Evolutionary conservation across 2,888 invertebrate genomes (phyloP).

Genomic region (Limnephilus marmoratus): DNA sequence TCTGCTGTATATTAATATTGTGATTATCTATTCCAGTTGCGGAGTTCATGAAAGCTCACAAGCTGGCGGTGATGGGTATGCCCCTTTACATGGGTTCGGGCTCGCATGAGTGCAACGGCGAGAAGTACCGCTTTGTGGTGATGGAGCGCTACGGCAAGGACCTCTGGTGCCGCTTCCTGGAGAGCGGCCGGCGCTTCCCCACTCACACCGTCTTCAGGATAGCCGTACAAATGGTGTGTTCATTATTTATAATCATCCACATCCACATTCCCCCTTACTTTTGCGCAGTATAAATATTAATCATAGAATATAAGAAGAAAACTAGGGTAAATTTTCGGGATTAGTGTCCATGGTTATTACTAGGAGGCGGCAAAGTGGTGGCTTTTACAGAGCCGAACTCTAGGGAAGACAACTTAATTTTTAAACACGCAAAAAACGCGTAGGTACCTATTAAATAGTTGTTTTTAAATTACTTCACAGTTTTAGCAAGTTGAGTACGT

Average conservation of each 20-base stretch:
- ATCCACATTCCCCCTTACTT: no score
- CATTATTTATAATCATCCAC: not conserved
- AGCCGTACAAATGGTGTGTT: slow-evolving; percentile 88
- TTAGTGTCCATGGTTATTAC: no score
- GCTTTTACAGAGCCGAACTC: no score
- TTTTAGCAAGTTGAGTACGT: no score
- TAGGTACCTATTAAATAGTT: no score
- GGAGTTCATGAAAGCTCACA: slow-evolving; percentile 82
- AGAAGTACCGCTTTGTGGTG: slow-evolving; percentile 91
- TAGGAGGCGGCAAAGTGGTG: no score
- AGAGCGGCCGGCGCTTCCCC: slow-evolving; percentile 83
- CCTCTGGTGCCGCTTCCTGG: slow-evolving; percentile 86
- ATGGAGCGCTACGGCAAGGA: slow-evolving; percentile 94
- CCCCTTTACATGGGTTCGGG: slow-evolving; percentile 91
- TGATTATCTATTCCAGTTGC: slow-evolving; percentile 78
- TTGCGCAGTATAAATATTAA: no score
- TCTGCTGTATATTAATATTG: not conserved
- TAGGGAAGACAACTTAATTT: no score
- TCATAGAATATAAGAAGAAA: no score
- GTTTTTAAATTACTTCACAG: no score
- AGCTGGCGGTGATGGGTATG: slow-evolving; percentile 87
- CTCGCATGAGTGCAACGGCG: slow-evolving; percentile 84
- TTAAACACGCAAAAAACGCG: no score
- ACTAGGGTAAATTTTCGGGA: no score
- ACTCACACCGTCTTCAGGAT: slow-evolving; percentile 86